These are phyloP conservation scores for Brachypterus glaber DNA, from an alignment of 2,888 invertebrate genomes.

Conservation along the genomic window DNA sequence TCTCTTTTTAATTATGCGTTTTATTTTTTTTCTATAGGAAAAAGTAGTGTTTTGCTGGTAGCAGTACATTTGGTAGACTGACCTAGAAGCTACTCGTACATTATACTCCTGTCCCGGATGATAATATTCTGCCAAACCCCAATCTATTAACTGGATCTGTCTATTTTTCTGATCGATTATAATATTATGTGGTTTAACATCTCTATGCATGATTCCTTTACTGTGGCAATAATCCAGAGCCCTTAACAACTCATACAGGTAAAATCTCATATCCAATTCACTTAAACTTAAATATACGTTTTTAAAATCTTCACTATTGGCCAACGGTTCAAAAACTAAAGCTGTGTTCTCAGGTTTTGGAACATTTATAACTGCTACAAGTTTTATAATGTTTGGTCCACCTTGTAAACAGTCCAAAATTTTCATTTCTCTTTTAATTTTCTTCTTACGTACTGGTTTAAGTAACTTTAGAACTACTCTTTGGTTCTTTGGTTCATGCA, in stretches of 20 bases:
- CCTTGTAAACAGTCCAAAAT: slow-evolving; percentile 37
- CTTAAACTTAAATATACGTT: slow-evolving; percentile 35
- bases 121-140: slow-evolving; percentile 40
- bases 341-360: slow-evolving; percentile 30
- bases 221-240: slow-evolving; percentile 40
- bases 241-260: slow-evolving; percentile 41
- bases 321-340: slow-evolving; percentile 35
- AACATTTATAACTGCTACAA: slow-evolving; percentile 30
- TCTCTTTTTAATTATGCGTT: too few relatives aligned
- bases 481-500: slow-evolving; percentile 31
- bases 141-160: slow-evolving; percentile 35
- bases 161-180: slow-evolving; percentile 34
- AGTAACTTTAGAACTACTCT: slow-evolving; percentile 37
- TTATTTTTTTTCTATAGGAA: too few relatives aligned
- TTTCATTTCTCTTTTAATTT: slow-evolving; percentile 39
- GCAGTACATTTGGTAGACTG: too few relatives aligned
- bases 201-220: slow-evolving; percentile 39
- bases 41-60: too few relatives aligned
- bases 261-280: slow-evolving; percentile 37
- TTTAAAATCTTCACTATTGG: slow-evolving; percentile 37
- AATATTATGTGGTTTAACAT: slow-evolving; percentile 40
- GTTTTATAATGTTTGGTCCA: slow-evolving; percentile 34
- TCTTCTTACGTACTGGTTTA: slow-evolving; percentile 38
- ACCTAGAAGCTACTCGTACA: slow-evolving; percentile 37
- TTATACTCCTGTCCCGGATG: slow-evolving; percentile 38